These are phyloP conservation scores for Lithophane semibrunnea DNA, from an alignment of 2,888 invertebrate genomes.

Conservation along the genomic window DNA sequence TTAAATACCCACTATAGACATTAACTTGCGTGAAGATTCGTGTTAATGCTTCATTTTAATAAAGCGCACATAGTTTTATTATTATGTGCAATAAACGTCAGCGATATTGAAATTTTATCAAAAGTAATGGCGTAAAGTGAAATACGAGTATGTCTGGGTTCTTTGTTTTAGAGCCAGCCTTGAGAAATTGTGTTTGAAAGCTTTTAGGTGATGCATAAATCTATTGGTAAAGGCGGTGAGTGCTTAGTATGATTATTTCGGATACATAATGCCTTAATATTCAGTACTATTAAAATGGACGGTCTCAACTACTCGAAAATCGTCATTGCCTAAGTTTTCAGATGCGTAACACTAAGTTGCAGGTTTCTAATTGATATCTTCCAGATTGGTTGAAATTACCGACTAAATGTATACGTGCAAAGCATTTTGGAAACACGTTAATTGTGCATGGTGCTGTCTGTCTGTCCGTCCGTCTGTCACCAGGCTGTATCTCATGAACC, in stretches of 20 bases:
- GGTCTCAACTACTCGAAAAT: not conserved
- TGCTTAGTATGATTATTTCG: conserved; percentile 1
- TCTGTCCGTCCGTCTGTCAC: no score
- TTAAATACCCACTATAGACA: conserved; percentile 57
- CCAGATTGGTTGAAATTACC: not conserved
- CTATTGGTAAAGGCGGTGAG: conserved; percentile 11
- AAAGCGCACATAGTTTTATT: conserved; percentile 59
- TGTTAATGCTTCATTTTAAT: conserved; percentile 57
- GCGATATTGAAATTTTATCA: conserved; percentile 59
- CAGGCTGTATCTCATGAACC: no score
- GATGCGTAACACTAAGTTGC: not conserved
- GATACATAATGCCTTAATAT: not conserved
- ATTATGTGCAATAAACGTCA: conserved; percentile 55
- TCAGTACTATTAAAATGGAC: not conserved
- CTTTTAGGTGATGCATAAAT: conserved; percentile 41
- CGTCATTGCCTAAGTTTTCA: not conserved
- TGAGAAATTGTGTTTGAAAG: conserved; percentile 22
- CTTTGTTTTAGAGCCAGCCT: conserved; percentile 22
- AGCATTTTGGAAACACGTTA: no score
- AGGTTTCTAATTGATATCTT: not conserved
- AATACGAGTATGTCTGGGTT: conserved; percentile 28
- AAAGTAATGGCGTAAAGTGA: conserved; percentile 46
- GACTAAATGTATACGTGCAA: not conserved
- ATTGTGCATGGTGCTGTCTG: no score
- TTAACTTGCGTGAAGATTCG: conserved; percentile 56